These are phyloP conservation scores for Calyptommatus sinebrachiatus DNA, from an alignment of 2,113 vertebrate species.

Conservation along the genomic window DNA sequence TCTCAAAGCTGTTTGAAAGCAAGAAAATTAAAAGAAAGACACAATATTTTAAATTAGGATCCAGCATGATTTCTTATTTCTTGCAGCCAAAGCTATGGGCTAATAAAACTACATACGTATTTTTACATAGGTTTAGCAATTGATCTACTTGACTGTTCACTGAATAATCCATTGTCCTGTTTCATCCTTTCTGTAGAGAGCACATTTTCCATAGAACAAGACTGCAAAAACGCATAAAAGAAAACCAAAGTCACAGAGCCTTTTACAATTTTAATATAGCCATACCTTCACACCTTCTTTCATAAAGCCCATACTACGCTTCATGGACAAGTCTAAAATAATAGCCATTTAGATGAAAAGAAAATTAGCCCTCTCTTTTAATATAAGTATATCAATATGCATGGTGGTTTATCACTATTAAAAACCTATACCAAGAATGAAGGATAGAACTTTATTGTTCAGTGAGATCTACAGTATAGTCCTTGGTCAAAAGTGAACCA, in stretches of 20 bases:
- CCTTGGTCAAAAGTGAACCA: neutral
- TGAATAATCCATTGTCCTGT: neutral
- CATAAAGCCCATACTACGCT: neutral
- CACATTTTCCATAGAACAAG: neutral
- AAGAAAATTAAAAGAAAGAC: conserved; percentile 28
- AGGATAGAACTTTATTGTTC: neutral
- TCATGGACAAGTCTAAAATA: neutral
- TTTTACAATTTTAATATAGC: neutral
- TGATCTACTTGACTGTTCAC: neutral
- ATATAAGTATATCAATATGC: neutral
- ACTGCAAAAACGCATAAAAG: too few species aligned
- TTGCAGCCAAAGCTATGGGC: neutral
- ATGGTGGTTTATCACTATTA: neutral
- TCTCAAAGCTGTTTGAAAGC: conserved; percentile 35
- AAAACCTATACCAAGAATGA: neutral
- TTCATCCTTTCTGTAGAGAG: neutral
- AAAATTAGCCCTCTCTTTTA: neutral
- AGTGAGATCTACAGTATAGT: too few species aligned
- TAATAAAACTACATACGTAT: too few species aligned
- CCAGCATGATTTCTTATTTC: conserved; percentile 27
- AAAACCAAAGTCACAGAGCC: neutral
- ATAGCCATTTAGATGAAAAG: neutral
- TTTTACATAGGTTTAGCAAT: neutral
- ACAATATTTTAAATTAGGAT: conserved; percentile 27
- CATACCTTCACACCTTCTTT: neutral